Conservation (phyloP, 2,888 invertebrate genomes). For the Agriotes lineatus region DNA sequence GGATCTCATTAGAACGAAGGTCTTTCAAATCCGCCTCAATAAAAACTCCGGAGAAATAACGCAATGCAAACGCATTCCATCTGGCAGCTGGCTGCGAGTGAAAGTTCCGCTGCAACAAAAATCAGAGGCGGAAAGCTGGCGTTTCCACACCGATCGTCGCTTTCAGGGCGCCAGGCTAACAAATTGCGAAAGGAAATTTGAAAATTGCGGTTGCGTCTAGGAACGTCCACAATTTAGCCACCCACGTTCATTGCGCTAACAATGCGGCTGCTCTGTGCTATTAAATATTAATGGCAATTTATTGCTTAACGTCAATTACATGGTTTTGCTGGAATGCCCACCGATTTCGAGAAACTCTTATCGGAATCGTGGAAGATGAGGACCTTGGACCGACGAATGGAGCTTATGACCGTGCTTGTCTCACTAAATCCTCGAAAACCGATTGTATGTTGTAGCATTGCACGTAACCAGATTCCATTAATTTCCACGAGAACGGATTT, state of each 20-base stretch:
- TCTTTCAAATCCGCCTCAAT: neutral
- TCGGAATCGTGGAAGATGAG: neutral
- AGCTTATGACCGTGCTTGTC: too few relatives aligned
- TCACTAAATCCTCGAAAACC: too few relatives aligned
- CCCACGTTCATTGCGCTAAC: slow-evolving; percentile 8
- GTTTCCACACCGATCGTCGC: neutral
- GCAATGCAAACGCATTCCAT: neutral
- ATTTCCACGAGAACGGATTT: too few relatives aligned
- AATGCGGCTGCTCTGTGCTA: slow-evolving; percentile 6
- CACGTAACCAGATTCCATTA: too few relatives aligned
- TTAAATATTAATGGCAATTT: slow-evolving; percentile 23
- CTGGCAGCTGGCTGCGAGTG: too few relatives aligned
- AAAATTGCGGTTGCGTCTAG: slow-evolving; percentile 18
- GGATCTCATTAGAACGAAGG: neutral
- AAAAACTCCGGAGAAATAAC: neutral
- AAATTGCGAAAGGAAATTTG: slow-evolving; percentile 12
- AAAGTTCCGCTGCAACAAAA: neutral
- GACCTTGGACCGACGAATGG: too few relatives aligned
- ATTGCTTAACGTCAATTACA: slow-evolving; percentile 16
- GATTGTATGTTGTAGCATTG: too few relatives aligned
- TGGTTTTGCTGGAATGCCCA: slow-evolving; percentile 3
- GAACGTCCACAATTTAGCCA: slow-evolving; percentile 2
- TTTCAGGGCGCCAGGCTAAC: neutral
- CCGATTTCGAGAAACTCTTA: neutral
- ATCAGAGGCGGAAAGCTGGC: neutral